Evolutionary conservation across 2,113 vertebrate genomes (phyloP).

Genomic region (Chaetorhynchus papuensis): DNA sequence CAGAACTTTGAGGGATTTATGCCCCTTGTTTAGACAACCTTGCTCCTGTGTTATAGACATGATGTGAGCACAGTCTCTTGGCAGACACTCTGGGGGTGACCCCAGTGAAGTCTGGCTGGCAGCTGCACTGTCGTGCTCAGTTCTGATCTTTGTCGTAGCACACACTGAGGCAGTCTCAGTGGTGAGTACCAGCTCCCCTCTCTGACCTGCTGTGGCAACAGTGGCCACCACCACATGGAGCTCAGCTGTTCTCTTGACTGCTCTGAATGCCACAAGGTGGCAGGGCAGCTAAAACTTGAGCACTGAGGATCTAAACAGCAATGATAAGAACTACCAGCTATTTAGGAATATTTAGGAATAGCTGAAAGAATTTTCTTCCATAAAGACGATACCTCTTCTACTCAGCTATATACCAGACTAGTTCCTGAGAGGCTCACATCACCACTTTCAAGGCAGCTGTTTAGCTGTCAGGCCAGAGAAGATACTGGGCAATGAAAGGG

Average conservation of each 20-base stretch:
- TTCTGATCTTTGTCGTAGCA: rapidly evolving
- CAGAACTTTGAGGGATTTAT: neutral
- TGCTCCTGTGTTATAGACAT: neutral
- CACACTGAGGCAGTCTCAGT: neutral
- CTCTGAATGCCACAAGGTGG: neutral
- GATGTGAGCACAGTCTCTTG: neutral
- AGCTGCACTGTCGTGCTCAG: neutral
- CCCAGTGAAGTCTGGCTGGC: neutral
- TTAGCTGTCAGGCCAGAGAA: neutral
- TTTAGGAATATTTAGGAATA: neutral
- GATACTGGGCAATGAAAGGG: neutral
- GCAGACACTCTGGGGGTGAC: neutral
- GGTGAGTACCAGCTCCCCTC: neutral
- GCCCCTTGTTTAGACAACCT: neutral
- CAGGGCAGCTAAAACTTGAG: neutral
- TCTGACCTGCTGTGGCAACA: neutral
- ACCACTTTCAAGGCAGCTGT: neutral
- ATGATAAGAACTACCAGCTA: neutral
- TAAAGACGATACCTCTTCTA: neutral
- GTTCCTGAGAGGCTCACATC: neutral
- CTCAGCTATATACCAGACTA: neutral
- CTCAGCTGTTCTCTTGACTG: neutral
- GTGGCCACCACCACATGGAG: neutral
- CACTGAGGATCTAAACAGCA: neutral
- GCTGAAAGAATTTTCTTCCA: neutral